Evolutionary conservation across 2,888 invertebrate genomes (phyloP).

Genomic region (Spatulosminthurus flaviceps): DNA sequence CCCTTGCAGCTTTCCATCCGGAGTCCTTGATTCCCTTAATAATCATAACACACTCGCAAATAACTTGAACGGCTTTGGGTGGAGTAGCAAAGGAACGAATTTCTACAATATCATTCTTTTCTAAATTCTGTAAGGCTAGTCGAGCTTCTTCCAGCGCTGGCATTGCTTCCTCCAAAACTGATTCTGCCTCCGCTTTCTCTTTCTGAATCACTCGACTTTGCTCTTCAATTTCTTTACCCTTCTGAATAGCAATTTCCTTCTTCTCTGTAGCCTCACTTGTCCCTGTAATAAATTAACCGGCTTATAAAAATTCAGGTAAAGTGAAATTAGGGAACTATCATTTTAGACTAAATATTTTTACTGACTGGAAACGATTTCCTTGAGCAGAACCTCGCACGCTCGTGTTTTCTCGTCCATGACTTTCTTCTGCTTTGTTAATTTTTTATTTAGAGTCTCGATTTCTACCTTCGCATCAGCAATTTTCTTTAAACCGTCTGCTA

Average conservation of each 20-base stretch:
- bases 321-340: too few species aligned
- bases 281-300: too few species aligned
- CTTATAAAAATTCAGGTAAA: too few species aligned
- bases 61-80: constrained; percentile 86
- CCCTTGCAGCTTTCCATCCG: constrained; percentile 90
- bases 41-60: constrained; percentile 90
- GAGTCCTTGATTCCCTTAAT: constrained; percentile 84
- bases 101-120: constrained; percentile 85
- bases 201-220: constrained; percentile 80
- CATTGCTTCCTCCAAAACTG: constrained; percentile 80
- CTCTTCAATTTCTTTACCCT: constrained; percentile 82
- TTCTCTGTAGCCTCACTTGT: constrained; percentile 75
- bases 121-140: constrained; percentile 80
- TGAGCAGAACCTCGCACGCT: constrained; percentile 81
- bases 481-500: constrained; percentile 78
- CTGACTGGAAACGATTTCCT: constrained; percentile 73
- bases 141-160: constrained; percentile 86
- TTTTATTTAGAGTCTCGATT: constrained; percentile 79
- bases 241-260: constrained; percentile 80
- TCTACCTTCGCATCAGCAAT: constrained; percentile 88
- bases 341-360: neutral
- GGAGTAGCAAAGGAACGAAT: constrained; percentile 86
- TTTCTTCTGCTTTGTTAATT: constrained; percentile 82
- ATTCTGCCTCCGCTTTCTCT: constrained; percentile 87
- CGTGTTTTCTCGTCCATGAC: constrained; percentile 83